Base-by-base conservation (phyloP, 2,113 vertebrate species). In the Coryphaenoides rupestris region DNA sequence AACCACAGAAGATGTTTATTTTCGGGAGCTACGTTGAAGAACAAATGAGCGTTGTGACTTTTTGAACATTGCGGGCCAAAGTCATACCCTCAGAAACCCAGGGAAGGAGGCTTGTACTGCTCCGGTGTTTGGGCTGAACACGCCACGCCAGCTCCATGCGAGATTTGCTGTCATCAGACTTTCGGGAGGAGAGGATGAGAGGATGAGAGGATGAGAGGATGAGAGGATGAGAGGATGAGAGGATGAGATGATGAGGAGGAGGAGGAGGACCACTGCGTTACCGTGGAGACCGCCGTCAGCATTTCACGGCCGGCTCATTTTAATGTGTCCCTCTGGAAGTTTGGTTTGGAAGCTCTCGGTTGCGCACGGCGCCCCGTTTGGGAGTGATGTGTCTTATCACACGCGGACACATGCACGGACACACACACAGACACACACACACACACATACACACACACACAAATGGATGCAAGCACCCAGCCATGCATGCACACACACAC, bases 131-230 rank as follows among this genome's bases (percentile, higher is more conserved):
- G n/a, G n/a, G n/a, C n/a, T n/a, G n/a, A n/a, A n/a, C n/a, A n/a
- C n/a, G n/a, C 47, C 5, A 16, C 3, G 75, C 72, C 58, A 54
- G 73, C 74, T 75, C 72, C 73, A 62, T 62, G 62, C 74, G 68
- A 21, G 69, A 68, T 68, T n/a, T 52, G 68, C 70, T 60, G 65
- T 68, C 21, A 52, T 21, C 21, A 66, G 68, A 63, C 70, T 63
- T 77, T 73, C 63, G 24, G 53, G 55, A 14, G 54, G 54, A 55
- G 33, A 17, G 57, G 62, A 53, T 0, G 6, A n/a, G n/a, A n/a
- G n/a, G n/a, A n/a, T n/a, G n/a, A n/a, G n/a, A n/a, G n/a, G n/a
- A n/a, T n/a, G n/a, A n/a, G n/a, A n/a, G n/a, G n/a, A n/a, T n/a
- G n/a, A n/a, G n/a, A n/a, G n/a, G n/a, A n/a, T n/a, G n/a, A n/a